A percentile compares a stretch with the other conserved stretches of the same genome.
These are phyloP conservation scores for Catamblyrhynchus diadema DNA, from an alignment of 2,797 vertebrate species.

Conservation along the genomic window DNA sequence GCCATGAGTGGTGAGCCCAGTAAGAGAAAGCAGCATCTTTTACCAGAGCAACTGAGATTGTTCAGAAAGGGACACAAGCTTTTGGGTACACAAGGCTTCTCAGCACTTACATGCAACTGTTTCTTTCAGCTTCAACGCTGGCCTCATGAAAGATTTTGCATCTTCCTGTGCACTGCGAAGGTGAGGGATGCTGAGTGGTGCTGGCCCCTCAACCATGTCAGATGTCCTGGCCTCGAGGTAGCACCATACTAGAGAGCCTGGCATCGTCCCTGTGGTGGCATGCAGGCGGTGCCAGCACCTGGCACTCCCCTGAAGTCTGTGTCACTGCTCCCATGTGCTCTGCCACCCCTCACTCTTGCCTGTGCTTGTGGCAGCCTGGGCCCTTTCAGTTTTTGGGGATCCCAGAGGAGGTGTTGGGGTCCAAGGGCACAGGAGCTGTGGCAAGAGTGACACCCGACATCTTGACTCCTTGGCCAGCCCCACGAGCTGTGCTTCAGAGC, in stretches of 20 bases:
- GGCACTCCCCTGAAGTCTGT: background rate
- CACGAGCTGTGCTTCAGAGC: background rate
- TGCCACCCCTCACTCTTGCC: background rate
- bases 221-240: rapidly evolving
- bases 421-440: background rate
- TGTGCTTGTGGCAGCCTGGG: rapidly evolving
- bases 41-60: background rate
- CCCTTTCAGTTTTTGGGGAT: background rate
- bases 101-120: background rate
- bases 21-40: background rate
- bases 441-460: rapidly evolving
- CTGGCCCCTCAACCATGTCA: rapidly evolving
- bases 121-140: background rate
- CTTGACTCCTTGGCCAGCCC: background rate
- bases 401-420: background rate
- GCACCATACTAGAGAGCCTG: rapidly evolving
- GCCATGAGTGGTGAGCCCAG: rapidly evolving
- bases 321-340: background rate
- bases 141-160: background rate
- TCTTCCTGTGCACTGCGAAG: background rate
- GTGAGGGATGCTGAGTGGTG: background rate
- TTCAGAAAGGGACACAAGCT: background rate
- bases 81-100: background rate
- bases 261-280: background rate
- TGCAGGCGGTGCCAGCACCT: background rate